Evolutionary conservation across 2,888 invertebrate species (phyloP), one percentile per base, ranked within the genome.

Genomic region (Melanotus villosus): DNA sequence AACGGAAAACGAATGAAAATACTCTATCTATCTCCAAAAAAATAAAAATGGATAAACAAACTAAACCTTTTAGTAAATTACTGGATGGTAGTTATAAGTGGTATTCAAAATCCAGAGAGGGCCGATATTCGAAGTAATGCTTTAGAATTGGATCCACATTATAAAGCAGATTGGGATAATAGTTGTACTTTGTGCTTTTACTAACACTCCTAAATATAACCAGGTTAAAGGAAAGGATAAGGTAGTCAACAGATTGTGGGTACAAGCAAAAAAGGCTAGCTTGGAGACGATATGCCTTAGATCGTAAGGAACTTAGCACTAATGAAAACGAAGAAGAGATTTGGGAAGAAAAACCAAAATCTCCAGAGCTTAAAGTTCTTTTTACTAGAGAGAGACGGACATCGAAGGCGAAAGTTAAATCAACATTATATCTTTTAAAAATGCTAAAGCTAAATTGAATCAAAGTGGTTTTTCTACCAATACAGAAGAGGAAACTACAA

Each of bases 161-260:
- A 93, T 80, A 89, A 88, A 81, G 85, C 89, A 0, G 93, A 94
- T 85, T 96, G 96, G 96, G 88, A 88, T 57, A 80, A 84, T 14
- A 82, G 81, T 21, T 95, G 94, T 82, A 96, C 96, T 96, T 45
- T 97, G 96, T 86, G 96, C 97, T 9, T 96, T 96, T 85, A 86
- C 89, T 3, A 94, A 94, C 83, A 97, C 97, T 3, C 97, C 97
- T 2, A 97, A 97, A 84, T 93, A 93, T 82, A 88, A 89, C 57
- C 89, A 92, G 84, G 92, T 93, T 1, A 88, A 87, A 75, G 89
- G 89, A 1, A 87, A 87, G 68, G 87, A 89, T 1, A 89, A 89
- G 67, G 93, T 91, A 65, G 91, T 92, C 1, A 89, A 83, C 18
- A 90, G 89, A 73, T 88, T 88, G n/a, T 97, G 96, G 96, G 85